These are phyloP conservation scores for Apodemus speciosus DNA, from an alignment of 2,113 vertebrate genomes.

Conservation along the genomic window DNA sequence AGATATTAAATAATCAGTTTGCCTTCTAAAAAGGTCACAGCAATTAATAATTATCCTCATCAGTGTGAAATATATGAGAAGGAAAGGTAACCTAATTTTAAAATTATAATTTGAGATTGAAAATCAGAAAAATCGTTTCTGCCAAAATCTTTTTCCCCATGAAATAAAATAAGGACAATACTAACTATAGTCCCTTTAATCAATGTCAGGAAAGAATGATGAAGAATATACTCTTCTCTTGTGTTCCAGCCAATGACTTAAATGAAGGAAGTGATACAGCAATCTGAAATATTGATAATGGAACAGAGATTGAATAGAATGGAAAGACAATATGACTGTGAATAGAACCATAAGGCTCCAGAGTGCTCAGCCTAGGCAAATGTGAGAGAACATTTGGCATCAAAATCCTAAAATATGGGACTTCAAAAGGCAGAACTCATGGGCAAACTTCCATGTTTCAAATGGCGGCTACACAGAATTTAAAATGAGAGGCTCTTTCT, in stretches of 20 bases:
- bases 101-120: background rate
- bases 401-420: background rate
- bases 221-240: background rate
- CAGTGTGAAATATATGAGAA: background rate
- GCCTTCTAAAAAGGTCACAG: background rate
- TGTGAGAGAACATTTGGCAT: background rate
- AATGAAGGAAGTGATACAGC: background rate
- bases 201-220: background rate
- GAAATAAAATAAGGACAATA: background rate
- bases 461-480: background rate
- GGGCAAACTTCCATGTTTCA: background rate
- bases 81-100: background rate
- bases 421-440: background rate
- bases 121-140: background rate
- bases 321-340: background rate
- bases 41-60: background rate
- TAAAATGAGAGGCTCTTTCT: background rate
- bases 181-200: background rate
- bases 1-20: background rate
- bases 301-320: background rate
- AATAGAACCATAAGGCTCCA: background rate
- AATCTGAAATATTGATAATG: background rate
- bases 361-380: background rate
- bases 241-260: background rate
- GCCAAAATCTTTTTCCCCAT: background rate